These are phyloP conservation scores for Girardinus metallicus DNA, from an alignment of 2,797 vertebrate genomes.

Conservation along the genomic window DNA sequence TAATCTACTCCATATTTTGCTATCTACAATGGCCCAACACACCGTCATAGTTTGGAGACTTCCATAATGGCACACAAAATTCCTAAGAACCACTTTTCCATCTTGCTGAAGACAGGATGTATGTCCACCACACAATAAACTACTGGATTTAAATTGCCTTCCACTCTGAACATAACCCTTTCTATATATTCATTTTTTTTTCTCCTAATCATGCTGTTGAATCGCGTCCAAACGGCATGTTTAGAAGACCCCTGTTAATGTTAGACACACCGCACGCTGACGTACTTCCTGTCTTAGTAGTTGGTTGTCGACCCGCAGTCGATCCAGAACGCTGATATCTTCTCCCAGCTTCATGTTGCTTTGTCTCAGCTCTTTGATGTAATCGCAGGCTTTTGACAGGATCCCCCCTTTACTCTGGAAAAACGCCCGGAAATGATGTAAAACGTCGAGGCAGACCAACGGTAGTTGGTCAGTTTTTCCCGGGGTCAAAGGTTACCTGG, in stretches of 20 bases:
- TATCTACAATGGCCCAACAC: too few relatives aligned
- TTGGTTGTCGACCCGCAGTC: constrained; percentile 91
- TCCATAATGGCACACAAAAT: neutral
- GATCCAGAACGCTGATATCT: constrained; percentile 86
- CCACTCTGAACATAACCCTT: neutral
- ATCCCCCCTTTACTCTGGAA: constrained; percentile 94
- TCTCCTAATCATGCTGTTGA: too few relatives aligned
- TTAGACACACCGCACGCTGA: neutral
- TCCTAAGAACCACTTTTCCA: neutral
- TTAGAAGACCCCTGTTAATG: neutral
- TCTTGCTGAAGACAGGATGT: neutral
- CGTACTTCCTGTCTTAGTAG: constrained; percentile 90
- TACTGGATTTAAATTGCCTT: neutral
- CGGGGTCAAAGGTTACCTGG: constrained; percentile 79
- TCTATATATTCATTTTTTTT: too few relatives aligned
- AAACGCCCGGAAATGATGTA: neutral
- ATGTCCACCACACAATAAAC: neutral
- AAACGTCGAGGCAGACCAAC: too few relatives aligned
- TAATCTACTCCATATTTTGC: too few relatives aligned
- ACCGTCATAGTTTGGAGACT: neutral
- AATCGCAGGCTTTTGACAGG: constrained; percentile 95
- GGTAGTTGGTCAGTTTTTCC: too few relatives aligned
- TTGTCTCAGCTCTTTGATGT: constrained; percentile 94
- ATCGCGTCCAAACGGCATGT: too few relatives aligned
- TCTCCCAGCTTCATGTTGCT: constrained; percentile 89